Evolutionary conservation across 2,888 invertebrate species (phyloP).

Genomic region (Eilema griseolum): DNA sequence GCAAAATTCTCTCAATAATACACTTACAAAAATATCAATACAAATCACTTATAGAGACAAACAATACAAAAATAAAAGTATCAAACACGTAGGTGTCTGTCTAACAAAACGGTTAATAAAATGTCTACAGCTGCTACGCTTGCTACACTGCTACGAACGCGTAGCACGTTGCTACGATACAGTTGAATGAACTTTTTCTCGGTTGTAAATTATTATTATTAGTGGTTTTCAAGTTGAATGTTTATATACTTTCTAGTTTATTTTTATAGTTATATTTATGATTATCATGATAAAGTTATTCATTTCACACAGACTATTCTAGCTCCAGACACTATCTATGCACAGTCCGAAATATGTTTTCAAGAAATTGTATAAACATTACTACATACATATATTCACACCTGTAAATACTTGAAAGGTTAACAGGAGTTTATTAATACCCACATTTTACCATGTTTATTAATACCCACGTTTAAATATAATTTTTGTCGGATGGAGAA

Average conservation of each 20-base stretch:
- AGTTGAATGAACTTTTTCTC: slow-evolving; percentile 59
- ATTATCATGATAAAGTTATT: no score
- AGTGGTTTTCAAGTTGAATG: not conserved
- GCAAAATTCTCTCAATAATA: not conserved
- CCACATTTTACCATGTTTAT: no score
- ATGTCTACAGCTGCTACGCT: slow-evolving; percentile 65
- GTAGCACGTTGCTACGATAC: slow-evolving; percentile 61
- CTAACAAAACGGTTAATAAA: slow-evolving; percentile 63
- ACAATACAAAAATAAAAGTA: slow-evolving; percentile 44
- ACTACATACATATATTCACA: no score
- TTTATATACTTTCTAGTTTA: not conserved
- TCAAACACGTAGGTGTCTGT: slow-evolving; percentile 57
- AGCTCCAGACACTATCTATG: not conserved
- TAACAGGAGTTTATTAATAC: no score
- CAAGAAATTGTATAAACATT: no score
- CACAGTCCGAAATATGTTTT: no score
- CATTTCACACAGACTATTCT: no score
- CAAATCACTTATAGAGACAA: slow-evolving; percentile 28
- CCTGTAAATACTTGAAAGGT: no score
- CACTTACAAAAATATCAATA: slow-evolving; percentile 24
- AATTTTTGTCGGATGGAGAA: no score
- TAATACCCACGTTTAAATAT: no score
- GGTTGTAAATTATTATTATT: slow-evolving; percentile 48
- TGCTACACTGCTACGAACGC: slow-evolving; percentile 50
- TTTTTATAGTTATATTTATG: not conserved